phyloP scores from a whole-genome alignment of 2,888 invertebrate genomes.

The Melanchra persicariae region DNA sequence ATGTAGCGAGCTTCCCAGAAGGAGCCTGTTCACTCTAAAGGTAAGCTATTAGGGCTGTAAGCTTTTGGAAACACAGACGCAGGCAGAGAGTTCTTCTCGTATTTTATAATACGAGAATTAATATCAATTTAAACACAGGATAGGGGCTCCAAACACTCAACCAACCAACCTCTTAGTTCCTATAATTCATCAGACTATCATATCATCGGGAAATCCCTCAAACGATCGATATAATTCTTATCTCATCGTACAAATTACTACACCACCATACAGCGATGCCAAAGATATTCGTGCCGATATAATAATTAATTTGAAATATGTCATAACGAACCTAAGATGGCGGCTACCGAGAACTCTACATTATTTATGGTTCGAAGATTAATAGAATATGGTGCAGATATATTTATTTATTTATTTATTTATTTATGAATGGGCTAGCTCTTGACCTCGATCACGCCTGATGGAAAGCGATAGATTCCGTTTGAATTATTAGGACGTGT shows the following conservation, averaged over 20 bases:
- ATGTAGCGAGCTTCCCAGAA: no score
- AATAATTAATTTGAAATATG: constrained; percentile 73
- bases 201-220: not conserved
- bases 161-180: not conserved
- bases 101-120: no score
- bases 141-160: not conserved
- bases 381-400: constrained; percentile 50
- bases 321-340: constrained; percentile 65
- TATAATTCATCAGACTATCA: not conserved
- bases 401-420: no score
- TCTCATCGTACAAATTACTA: constrained; percentile 18
- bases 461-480: no score
- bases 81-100: no score
- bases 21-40: no score
- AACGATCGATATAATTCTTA: not conserved
- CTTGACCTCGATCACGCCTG: no score
- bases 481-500: constrained; percentile 33
- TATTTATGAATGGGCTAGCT: no score
- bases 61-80: no score
- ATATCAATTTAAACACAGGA: not conserved
- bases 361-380: constrained; percentile 60
- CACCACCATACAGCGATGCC: constrained; percentile 15
- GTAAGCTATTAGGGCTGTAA: no score
- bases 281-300: constrained; percentile 66
- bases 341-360: constrained; percentile 54